phyloP scores from a whole-genome alignment of 2,113 vertebrate species.

The Tricholaema leucomelas region DNA sequence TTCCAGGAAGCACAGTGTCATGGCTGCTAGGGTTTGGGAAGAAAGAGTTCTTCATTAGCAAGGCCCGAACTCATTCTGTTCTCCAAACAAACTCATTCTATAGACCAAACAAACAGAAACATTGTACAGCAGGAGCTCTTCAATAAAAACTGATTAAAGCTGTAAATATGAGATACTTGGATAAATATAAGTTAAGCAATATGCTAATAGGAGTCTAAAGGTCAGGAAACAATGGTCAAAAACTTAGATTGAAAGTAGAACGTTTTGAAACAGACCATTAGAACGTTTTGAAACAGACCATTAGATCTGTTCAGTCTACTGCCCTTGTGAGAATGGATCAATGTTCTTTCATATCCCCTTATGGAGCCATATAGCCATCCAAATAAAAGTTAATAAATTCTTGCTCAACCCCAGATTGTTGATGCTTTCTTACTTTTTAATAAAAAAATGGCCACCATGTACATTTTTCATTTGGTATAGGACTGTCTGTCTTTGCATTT shows the following conservation, averaged over 20 bases:
- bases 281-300: background rate
- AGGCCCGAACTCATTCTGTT: background rate
- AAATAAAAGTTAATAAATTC: background rate
- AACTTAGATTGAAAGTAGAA: background rate
- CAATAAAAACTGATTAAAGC: background rate
- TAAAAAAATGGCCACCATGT: background rate
- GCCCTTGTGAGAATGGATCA: background rate
- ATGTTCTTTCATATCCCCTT: background rate
- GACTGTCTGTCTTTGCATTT: background rate
- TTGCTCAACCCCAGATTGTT: background rate
- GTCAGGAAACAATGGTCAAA: background rate
- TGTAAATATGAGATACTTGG: background rate
- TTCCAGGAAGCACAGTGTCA: background rate
- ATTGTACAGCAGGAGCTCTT: background rate
- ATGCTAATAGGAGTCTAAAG: background rate
- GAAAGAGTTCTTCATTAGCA: background rate
- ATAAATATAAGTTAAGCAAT: background rate
- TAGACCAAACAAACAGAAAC: background rate
- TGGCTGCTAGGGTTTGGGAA: background rate
- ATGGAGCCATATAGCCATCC: background rate
- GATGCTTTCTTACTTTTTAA: background rate
- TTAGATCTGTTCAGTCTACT: background rate
- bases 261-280: background rate
- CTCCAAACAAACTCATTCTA: background rate
- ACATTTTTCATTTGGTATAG: background rate